Conservation (phyloP, 92 coral and sea anemone genomes). For the Palythoa grandis region DNA sequence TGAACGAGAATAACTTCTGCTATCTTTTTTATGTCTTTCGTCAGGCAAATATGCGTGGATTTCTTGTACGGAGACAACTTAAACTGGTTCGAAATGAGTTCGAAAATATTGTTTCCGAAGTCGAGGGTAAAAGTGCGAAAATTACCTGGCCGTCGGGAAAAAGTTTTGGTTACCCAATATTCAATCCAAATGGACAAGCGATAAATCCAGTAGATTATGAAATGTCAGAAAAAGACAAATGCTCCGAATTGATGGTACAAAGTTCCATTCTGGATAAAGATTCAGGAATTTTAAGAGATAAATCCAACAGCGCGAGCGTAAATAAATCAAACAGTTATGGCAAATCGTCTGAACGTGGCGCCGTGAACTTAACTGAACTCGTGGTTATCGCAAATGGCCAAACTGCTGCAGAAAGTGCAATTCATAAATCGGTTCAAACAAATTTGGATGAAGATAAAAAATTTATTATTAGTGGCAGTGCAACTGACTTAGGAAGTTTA, state of each 20-base stretch:
- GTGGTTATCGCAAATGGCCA: background rate
- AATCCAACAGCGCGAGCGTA: background rate
- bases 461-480: background rate
- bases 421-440: background rate
- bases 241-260: background rate
- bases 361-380: background rate
- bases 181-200: background rate
- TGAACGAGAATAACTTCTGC: background rate
- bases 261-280: background rate
- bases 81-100: constrained; percentile 67
- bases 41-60: constrained; percentile 84
- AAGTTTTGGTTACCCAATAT: constrained; percentile 3
- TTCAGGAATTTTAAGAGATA: background rate
- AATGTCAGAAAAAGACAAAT: background rate
- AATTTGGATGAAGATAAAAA: background rate
- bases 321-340: background rate
- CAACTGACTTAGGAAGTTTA: background rate
- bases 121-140: constrained; percentile 49
- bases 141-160: constrained; percentile 21
- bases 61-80: constrained; percentile 66
- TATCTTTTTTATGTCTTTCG: background rate
- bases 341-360: background rate
- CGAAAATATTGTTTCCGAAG: constrained; percentile 60
- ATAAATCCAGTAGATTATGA: background rate
- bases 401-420: background rate